Evolutionary conservation across 2,888 invertebrate species (phyloP), one percentile per base, ranked within the genome.

Genomic region (Osmoderma eremita): DNA sequence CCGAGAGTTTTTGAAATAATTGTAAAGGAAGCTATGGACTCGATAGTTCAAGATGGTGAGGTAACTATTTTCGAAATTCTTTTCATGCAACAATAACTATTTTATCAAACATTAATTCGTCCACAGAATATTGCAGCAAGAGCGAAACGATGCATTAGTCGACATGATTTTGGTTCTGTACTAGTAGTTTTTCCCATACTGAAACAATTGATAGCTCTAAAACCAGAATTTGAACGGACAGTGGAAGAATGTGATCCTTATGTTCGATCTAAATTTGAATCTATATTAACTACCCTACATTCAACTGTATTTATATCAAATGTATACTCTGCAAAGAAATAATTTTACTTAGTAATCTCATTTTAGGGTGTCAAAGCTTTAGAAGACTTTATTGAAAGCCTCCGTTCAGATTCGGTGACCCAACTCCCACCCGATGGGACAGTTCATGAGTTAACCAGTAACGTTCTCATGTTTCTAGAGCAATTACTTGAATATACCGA

Each of bases 391-490:
- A 89, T 95, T 67, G 97, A 97, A 77, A 94, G 92, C 68, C 89
- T 97, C 30, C 87, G 92, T 70, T 86, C 86, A 20, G 94, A 94
- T 80, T 85, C 86, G 53, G 91, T 91, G 71, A 88, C 90, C 67
- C 91, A 91, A 75, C 89, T 98, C 77, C 97, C 98, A 0, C 93
- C 91, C 79, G 99, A 99, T 85, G 99, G 98, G 68, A 99, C 98
- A 0, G 98, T 98, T 36, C 98, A 98, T 79, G 97, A 98, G 83
- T 86, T 97, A 68, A 97, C 97, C 0, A 95, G 94, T 70, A 97
- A 97, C 78, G 95, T 97, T 49, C 88, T 97, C 74, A 93, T 96
- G 78, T 94, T 97, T 83, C 86, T 95, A 74, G 95, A 95, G 80
- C 93, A 95, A 78, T 84, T 97, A 58, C 87, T 90, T 15, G 90